Evolutionary conservation across 2,113 vertebrate species (phyloP).

Genomic region (Speoplatyrhinus poulsoni): DNA sequence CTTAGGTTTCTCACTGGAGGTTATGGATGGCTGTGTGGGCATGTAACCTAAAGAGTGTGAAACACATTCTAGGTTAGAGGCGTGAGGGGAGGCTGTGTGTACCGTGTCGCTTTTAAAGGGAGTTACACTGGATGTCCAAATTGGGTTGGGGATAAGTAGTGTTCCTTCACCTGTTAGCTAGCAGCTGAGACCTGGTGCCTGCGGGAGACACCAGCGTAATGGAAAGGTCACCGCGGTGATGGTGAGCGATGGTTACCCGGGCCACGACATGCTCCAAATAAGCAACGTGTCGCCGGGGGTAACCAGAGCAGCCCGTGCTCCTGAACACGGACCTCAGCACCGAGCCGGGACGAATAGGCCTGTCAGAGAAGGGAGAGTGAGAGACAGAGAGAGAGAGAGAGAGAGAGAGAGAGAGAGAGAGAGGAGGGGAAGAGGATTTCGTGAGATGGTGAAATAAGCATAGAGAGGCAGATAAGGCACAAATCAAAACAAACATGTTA

Average conservation of each 20-base stretch:
- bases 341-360: conserved; percentile 84
- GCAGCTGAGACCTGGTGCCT: conserved; percentile 91
- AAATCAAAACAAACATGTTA: no score
- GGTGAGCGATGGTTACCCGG: conserved; percentile 85
- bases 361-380: conserved; percentile 49
- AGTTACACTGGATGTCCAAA: not conserved
- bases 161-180: conserved; percentile 86
- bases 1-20: no score
- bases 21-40: no score
- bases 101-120: not conserved
- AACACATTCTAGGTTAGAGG: not conserved
- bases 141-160: not conserved
- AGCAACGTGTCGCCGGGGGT: conserved; percentile 81
- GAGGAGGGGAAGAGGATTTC: conserved; percentile 13
- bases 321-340: conserved; percentile 81
- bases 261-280: conserved; percentile 91
- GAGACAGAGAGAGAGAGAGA: conserved; percentile 13
- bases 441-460: conserved; percentile 9
- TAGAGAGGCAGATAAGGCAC: not conserved
- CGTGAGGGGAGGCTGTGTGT: not conserved
- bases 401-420: conserved; percentile 11
- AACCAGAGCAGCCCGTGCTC: conserved; percentile 83
- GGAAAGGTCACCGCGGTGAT: conserved; percentile 89
- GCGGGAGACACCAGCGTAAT: conserved; percentile 90
- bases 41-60: not conserved